A percentile compares a stretch with the other conserved stretches of the same genome.
Conservation (phyloP, 2,888 invertebrate genomes). For the Catocala sponsa region DNA sequence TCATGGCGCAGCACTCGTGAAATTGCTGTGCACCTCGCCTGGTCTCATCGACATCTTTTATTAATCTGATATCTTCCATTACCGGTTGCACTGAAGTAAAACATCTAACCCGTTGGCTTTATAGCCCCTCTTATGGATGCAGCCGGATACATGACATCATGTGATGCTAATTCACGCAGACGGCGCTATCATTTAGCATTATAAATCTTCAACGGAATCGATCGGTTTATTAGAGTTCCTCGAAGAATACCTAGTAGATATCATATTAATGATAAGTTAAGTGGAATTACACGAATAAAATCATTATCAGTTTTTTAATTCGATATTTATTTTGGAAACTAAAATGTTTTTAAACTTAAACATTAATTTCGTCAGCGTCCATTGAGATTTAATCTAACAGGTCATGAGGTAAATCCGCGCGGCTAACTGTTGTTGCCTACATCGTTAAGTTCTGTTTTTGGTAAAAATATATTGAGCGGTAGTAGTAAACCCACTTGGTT, state of each 20-base stretch:
- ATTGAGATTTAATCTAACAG: conserved; percentile 1
- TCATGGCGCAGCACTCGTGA: conserved; percentile 80
- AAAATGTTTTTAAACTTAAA: not conserved
- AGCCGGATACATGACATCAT: conserved; percentile 83
- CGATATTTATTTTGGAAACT: too few relatives aligned
- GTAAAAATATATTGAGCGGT: not conserved
- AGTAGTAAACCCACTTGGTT: not conserved
- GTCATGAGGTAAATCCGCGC: not conserved
- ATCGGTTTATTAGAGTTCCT: conserved; percentile 52
- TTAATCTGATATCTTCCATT: conserved; percentile 81
- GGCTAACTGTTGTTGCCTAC: not conserved
- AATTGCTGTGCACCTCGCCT: conserved; percentile 81
- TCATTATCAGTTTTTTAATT: not conserved
- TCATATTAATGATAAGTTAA: conserved; percentile 3
- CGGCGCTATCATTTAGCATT: conserved; percentile 71
- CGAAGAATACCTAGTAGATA: conserved; percentile 33
- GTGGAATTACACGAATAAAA: not conserved
- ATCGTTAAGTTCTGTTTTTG: not conserved
- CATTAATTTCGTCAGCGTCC: not conserved
- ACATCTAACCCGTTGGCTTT: conserved; percentile 77
- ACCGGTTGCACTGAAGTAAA: conserved; percentile 77
- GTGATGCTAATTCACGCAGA: conserved; percentile 77
- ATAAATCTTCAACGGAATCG: conserved; percentile 70
- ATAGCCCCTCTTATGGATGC: conserved; percentile 73
- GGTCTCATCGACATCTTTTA: conserved; percentile 81